phyloP scores from a whole-genome alignment of 1,140 invertebrate genomes.

The Drosophila suzukii region DNA sequence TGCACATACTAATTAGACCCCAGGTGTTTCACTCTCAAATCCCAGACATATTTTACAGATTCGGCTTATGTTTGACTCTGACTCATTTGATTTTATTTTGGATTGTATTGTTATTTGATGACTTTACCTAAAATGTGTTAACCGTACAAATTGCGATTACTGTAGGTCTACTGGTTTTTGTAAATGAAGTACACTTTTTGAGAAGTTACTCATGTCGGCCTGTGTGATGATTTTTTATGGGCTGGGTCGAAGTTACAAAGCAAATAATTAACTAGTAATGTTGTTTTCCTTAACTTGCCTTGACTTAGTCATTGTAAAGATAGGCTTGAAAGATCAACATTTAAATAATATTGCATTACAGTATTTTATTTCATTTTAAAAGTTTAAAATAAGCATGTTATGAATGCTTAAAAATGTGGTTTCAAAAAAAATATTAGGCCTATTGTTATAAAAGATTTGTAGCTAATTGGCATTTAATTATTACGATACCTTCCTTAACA shows the following conservation, averaged over 20 bases:
- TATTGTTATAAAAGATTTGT: too few relatives aligned
- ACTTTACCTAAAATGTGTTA: neutral
- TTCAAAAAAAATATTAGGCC: too few relatives aligned
- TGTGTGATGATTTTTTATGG: slow-evolving; percentile 17
- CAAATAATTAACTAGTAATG: slow-evolving; percentile 2
- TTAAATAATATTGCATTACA: too few relatives aligned
- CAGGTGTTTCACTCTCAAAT: slow-evolving; percentile 35
- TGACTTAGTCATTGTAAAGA: neutral
- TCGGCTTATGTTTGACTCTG: slow-evolving; percentile 6
- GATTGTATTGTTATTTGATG: neutral
- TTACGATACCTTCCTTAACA: too few relatives aligned
- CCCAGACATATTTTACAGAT: neutral
- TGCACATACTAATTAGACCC: slow-evolving; percentile 47
- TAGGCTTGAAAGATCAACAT: neutral
- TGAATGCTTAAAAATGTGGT: too few relatives aligned
- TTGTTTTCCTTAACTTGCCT: too few relatives aligned
- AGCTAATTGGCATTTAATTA: too few relatives aligned
- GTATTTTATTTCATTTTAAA: too few relatives aligned
- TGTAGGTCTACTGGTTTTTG: neutral
- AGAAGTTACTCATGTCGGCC: slow-evolving; percentile 13
- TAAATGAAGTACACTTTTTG: neutral
- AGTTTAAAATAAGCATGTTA: too few relatives aligned
- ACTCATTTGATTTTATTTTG: slow-evolving; percentile 30
- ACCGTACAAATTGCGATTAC: slow-evolving; percentile 20
- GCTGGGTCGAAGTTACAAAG: neutral